Percentiles rank a stretch among this genome's conserved stretches.
These are phyloP conservation scores for Pachycephus smyrnensis DNA, from an alignment of 2,888 invertebrate genomes.

Conservation along the genomic window DNA sequence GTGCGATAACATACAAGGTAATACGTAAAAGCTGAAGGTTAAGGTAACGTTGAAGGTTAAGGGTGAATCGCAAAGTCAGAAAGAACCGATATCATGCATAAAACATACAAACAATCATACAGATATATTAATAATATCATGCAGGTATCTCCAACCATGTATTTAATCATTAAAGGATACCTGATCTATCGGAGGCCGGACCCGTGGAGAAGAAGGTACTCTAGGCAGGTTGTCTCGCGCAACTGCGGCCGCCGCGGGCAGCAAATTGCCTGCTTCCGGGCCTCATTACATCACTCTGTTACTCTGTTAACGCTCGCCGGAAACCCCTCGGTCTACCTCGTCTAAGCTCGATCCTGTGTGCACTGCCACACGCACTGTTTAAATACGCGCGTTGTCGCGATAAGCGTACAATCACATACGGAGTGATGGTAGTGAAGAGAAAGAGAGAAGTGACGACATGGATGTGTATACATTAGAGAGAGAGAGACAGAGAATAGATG, in stretches of 20 bases:
- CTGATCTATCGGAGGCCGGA: constrained; percentile 44
- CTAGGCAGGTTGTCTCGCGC: constrained; percentile 65
- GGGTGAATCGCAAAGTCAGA: background rate
- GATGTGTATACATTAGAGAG: background rate
- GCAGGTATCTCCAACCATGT: background rate
- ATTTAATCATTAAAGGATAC: constrained; percentile 7
- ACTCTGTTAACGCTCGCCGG: constrained; percentile 68
- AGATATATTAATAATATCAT: background rate
- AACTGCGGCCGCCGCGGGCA: constrained; percentile 63
- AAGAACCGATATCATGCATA: background rate
- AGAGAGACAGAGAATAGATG: background rate
- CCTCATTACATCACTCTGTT: constrained; percentile 68
- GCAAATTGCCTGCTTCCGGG: constrained; percentile 68
- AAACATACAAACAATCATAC: background rate
- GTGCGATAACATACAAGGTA: background rate
- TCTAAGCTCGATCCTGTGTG: constrained; percentile 50
- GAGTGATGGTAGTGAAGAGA: background rate
- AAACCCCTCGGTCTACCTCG: constrained; percentile 65
- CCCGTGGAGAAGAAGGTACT: constrained; percentile 54
- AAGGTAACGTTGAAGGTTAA: background rate
- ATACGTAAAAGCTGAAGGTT: background rate
- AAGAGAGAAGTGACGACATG: background rate
- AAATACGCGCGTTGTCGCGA: constrained; percentile 43
- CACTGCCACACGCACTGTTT: constrained; percentile 45
- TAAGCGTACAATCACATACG: constrained; percentile 29